Conservation (phyloP, 2,797 vertebrate species). For the Pangasius krempfi region DNA sequence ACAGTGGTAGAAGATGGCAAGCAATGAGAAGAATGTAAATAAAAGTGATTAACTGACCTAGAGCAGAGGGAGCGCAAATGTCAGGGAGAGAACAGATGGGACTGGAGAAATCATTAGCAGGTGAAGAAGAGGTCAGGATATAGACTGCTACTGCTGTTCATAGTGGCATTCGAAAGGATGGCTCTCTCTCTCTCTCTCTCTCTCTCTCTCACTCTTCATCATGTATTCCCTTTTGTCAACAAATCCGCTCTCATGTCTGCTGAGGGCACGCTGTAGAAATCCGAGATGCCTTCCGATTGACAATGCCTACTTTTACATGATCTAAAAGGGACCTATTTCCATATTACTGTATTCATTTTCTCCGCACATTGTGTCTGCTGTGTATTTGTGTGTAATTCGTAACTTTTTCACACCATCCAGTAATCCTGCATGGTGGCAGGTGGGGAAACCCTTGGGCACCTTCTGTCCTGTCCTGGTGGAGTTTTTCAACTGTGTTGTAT, state of each 20-base stretch:
- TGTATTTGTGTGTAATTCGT: background rate
- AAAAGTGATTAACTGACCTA: slow-evolving; percentile 47
- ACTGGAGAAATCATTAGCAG: slow-evolving; percentile 72
- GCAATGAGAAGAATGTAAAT: slow-evolving; percentile 56
- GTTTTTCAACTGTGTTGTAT: background rate
- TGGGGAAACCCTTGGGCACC: background rate
- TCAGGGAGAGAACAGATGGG: slow-evolving; percentile 46
- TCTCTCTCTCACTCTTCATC: background rate
- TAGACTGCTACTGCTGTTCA: slow-evolving; percentile 61
- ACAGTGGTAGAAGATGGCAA: slow-evolving; percentile 27
- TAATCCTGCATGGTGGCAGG: slow-evolving; percentile 27
- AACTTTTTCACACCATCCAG: background rate
- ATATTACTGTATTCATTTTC: slow-evolving; percentile 12
- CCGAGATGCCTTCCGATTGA: background rate
- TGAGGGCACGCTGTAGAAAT: background rate
- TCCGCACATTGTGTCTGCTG: background rate
- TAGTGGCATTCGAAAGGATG: slow-evolving; percentile 39
- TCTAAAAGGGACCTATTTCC: background rate
- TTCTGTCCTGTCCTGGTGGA: background rate
- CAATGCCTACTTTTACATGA: background rate
- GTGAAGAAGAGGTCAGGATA: slow-evolving; percentile 68
- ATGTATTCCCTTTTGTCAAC: background rate
- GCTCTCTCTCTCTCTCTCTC: too few species aligned
- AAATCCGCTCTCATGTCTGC: slow-evolving; percentile 8
- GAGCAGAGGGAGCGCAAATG: slow-evolving; percentile 39